A percentile compares a stretch with the other conserved stretches of the same genome.
Conservation (phyloP, 1,140 invertebrate genomes). For the Frieseomelitta varia region DNA sequence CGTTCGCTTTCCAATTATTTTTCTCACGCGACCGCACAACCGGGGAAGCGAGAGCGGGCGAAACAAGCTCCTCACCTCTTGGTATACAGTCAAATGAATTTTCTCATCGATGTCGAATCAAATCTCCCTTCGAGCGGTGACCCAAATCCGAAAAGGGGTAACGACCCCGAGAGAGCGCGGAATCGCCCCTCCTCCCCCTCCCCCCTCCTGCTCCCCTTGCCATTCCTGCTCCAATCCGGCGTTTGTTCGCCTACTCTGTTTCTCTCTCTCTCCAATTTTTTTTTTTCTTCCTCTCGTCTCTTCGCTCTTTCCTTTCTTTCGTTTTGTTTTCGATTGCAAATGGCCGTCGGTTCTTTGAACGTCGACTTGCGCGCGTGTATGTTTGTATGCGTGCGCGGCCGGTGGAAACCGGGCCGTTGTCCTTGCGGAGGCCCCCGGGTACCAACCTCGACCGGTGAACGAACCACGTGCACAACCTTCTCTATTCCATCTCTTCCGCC, state of each 20-base stretch:
- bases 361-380: constrained; percentile 40
- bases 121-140: constrained; percentile 66
- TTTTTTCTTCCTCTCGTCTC: background rate
- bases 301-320: constrained; percentile 36
- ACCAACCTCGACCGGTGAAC: constrained; percentile 63
- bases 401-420: constrained; percentile 75
- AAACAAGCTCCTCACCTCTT: constrained; percentile 18
- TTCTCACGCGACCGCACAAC: constrained; percentile 24
- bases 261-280: background rate
- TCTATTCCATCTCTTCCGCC: constrained; percentile 46
- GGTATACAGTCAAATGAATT: constrained; percentile 53
- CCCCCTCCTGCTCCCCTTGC: too few species aligned
- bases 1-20: constrained; percentile 5
- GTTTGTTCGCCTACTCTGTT: constrained; percentile 71
- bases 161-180: constrained; percentile 76
- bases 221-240: constrained; percentile 49
- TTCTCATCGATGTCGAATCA: constrained; percentile 58
- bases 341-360: constrained; percentile 74
- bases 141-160: constrained; percentile 78
- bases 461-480: constrained; percentile 57
- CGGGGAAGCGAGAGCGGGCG: constrained; percentile 23
- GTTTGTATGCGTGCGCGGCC: constrained; percentile 37
- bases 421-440: constrained; percentile 61
- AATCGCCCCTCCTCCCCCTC: constrained; percentile 53
- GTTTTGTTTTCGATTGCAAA: constrained; percentile 74